Evolutionary conservation across 2,888 invertebrate genomes (phyloP).

Genomic region (Eupeodes luniger): DNA sequence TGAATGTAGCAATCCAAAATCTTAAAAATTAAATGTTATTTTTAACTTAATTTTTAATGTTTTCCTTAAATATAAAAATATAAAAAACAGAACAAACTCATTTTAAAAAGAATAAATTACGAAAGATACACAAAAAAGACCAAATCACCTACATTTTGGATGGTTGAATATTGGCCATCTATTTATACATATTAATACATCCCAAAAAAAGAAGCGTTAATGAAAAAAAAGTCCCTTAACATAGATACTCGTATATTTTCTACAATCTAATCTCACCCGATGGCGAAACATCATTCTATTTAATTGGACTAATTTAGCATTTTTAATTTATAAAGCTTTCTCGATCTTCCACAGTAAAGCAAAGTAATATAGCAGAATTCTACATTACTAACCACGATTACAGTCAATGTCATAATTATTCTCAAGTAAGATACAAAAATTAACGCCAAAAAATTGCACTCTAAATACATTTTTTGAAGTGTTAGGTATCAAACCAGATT

Average conservation of each 20-base stretch:
- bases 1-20: too few species aligned
- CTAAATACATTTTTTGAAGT: too few species aligned
- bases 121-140: background rate
- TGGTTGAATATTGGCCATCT: conserved; percentile 19
- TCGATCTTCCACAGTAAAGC: conserved; percentile 4
- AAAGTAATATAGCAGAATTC: background rate
- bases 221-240: conserved; percentile 40
- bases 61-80: too few species aligned
- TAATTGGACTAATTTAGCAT: conserved; percentile 80
- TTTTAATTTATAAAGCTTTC: conserved; percentile 78
- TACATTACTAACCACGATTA: background rate
- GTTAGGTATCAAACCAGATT: too few species aligned
- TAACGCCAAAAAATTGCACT: too few species aligned
- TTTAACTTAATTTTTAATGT: too few species aligned
- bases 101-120: conserved; percentile 5
- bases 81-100: too few species aligned
- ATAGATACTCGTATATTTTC: conserved; percentile 36
- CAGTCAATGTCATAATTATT: background rate
- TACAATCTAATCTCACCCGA: conserved; percentile 72
- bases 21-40: too few species aligned
- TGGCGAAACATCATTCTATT: conserved; percentile 77
- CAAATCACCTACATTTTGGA: background rate
- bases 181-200: conserved; percentile 42
- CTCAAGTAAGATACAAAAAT: background rate
- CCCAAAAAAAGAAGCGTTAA: conserved; percentile 9